Base-by-base conservation (phyloP, 2,113 vertebrate species). In the Aramus guarauna region DNA sequence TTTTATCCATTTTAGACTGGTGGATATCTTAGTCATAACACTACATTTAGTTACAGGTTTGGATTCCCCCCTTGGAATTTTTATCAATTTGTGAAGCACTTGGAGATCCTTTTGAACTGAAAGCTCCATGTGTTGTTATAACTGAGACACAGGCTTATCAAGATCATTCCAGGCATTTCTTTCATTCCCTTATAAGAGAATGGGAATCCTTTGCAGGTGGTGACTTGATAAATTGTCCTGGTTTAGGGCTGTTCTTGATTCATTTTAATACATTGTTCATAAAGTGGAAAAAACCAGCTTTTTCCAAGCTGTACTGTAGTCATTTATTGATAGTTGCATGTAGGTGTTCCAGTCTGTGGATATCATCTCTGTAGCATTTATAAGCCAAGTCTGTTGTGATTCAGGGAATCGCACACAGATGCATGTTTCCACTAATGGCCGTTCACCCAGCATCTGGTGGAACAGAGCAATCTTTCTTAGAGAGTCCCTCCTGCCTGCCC, bases 161-260 rank as follows among this genome's bases (percentile, higher is more conserved):
- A 79, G 67, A 80, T 85, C 52, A 92, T 96, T 94, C 86, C 91
- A 81, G 36, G 26, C 60, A 87, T 97, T 96, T 84, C 43, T 86
- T 85, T 92, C 84, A 84, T 96, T 95, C 75, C 4, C 8, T 52
- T 85, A 27, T 60, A 75, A 85, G 4, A n/a, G 39, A 88, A 81
- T 29, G n/a, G 9, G 34, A 77, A 64, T 87, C 67, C 43, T 88
- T 90, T 72, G 29, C 67, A 74, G 45, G 18, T 75, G 43, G 18
- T 85, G 67, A 73, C 37, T 90, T 74, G 82, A 15, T 75, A 73
- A 68, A 53, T 56, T 69, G 37, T 82, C 34, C 60, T 89, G 11
- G 1, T 69, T 71, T 91, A 22, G 24, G 30, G 9, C 34, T 77
- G 9, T 55, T 88, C 59, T 78, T 90, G 36, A 53, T 79, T 90